phyloP scores from a whole-genome alignment of 2,888 invertebrate species.

The Mimachlamys varia region DNA sequence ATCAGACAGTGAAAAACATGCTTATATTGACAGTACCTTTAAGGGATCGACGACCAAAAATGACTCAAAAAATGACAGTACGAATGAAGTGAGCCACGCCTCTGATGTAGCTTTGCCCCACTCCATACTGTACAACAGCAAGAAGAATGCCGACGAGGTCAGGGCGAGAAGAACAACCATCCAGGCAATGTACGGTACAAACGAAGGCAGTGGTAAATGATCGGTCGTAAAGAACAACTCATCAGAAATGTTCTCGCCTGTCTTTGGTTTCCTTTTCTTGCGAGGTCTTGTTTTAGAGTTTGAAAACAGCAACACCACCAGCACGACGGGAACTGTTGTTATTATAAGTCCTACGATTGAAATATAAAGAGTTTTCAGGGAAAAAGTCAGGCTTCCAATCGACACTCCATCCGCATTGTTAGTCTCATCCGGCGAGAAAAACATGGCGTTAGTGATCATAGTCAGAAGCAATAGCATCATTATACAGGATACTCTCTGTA shows the following conservation, averaged over 20 bases:
- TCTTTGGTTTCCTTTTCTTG: constrained; percentile 29
- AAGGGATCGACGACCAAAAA: constrained; percentile 62
- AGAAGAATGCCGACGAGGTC: constrained; percentile 60
- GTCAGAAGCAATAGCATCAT: constrained; percentile 18
- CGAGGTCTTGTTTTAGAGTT: background rate
- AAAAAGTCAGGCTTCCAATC: constrained; percentile 58
- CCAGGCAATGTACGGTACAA: constrained; percentile 65
- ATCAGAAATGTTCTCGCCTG: background rate
- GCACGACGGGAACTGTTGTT: constrained; percentile 62
- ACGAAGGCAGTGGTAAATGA: constrained; percentile 56
- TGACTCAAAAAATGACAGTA: constrained; percentile 62
- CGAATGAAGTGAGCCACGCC: constrained; percentile 61
- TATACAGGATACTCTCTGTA: constrained; percentile 14
- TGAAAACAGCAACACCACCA: constrained; percentile 62
- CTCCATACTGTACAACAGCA: constrained; percentile 63
- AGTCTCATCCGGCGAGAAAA: background rate
- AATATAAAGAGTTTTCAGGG: constrained; percentile 56
- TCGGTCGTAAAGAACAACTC: constrained; percentile 40
- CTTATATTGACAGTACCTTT: constrained; percentile 47
- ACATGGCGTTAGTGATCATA: constrained; percentile 36
- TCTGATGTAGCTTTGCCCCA: constrained; percentile 66
- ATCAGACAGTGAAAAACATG: too few relatives aligned
- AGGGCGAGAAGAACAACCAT: constrained; percentile 56
- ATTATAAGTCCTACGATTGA: constrained; percentile 65
- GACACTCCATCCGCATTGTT: background rate